These are phyloP conservation scores for Thamnophis elegans DNA, from an alignment of 2,797 vertebrate genomes.

Conservation along the genomic window DNA sequence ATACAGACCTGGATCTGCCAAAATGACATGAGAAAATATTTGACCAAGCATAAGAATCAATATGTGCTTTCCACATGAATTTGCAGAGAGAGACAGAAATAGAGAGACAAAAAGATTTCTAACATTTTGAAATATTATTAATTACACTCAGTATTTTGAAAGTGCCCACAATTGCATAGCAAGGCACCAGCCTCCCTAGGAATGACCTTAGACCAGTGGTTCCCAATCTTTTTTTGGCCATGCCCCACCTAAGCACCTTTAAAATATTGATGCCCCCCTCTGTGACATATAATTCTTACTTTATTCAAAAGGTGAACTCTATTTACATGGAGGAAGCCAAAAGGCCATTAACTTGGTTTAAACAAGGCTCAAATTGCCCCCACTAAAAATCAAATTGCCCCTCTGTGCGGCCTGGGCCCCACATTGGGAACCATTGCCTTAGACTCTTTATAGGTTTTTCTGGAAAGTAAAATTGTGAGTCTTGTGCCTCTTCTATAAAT, in stretches of 20 bases:
- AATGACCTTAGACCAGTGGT: neutral
- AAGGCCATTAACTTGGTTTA: too few relatives aligned
- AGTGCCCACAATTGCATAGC: neutral
- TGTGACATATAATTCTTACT: too few relatives aligned
- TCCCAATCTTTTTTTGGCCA: too few relatives aligned
- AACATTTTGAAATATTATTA: neutral
- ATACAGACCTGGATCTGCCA: constrained; percentile 48
- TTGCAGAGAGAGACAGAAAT: constrained; percentile 23
- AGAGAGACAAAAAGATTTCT: neutral
- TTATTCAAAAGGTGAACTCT: too few relatives aligned
- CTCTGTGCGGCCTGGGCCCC: too few relatives aligned
- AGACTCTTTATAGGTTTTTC: neutral
- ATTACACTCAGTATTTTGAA: neutral
- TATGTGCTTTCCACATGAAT: constrained; percentile 46
- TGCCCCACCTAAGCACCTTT: too few relatives aligned
- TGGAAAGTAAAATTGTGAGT: neutral
- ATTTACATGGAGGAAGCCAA: too few relatives aligned
- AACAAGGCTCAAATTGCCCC: too few relatives aligned
- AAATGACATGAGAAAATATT: constrained; percentile 49
- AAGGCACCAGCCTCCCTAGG: neutral
- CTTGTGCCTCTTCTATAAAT: neutral
- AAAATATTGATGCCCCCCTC: too few relatives aligned
- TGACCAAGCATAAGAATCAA: constrained; percentile 13
- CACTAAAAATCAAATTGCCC: too few relatives aligned
- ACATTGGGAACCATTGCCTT: too few relatives aligned